Percentiles rank a stretch among this genome's conserved stretches.
Evolutionary conservation across 2,888 invertebrate species (phyloP).

Genomic region (Aphrophora alni): DNA sequence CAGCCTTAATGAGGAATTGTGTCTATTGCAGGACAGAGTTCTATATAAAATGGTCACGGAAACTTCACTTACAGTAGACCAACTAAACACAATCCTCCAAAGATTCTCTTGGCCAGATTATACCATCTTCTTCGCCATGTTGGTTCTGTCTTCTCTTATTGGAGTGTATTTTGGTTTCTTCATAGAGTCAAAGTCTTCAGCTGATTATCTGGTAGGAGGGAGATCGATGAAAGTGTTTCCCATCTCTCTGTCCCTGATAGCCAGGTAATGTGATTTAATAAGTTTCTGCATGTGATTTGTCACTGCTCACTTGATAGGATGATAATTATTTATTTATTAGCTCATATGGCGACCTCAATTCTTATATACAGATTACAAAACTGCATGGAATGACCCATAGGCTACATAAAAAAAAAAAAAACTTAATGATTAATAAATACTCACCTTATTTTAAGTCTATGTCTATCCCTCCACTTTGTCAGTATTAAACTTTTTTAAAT

Average conservation of each 20-base stretch:
- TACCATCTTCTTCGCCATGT: slow-evolving; percentile 69
- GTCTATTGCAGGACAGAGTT: background rate
- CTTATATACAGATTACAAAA: too few species aligned
- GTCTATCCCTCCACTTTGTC: too few species aligned
- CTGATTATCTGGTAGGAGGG: slow-evolving; percentile 76
- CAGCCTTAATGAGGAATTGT: too few species aligned
- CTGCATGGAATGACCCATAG: too few species aligned
- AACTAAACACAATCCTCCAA: background rate
- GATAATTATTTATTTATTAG: too few species aligned
- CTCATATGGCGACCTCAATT: too few species aligned
- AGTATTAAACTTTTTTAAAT: too few species aligned
- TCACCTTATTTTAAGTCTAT: too few species aligned
- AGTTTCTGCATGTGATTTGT: too few species aligned
- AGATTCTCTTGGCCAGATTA: slow-evolving; percentile 59
- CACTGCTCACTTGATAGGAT: slow-evolving; percentile 35
- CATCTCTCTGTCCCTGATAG: slow-evolving; percentile 77
- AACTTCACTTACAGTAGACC: background rate
- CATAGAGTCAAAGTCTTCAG: slow-evolving; percentile 70
- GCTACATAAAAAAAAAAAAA: too few species aligned
- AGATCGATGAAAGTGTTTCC: slow-evolving; percentile 79
- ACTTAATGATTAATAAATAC: too few species aligned
- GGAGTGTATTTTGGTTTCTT: slow-evolving; percentile 76
- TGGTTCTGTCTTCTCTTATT: slow-evolving; percentile 68
- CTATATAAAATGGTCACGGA: background rate
- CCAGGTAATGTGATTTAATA: slow-evolving; percentile 69